These are phyloP conservation scores for Scaptomyza graminum DNA, from an alignment of 1,140 invertebrate species.

Conservation along the genomic window DNA sequence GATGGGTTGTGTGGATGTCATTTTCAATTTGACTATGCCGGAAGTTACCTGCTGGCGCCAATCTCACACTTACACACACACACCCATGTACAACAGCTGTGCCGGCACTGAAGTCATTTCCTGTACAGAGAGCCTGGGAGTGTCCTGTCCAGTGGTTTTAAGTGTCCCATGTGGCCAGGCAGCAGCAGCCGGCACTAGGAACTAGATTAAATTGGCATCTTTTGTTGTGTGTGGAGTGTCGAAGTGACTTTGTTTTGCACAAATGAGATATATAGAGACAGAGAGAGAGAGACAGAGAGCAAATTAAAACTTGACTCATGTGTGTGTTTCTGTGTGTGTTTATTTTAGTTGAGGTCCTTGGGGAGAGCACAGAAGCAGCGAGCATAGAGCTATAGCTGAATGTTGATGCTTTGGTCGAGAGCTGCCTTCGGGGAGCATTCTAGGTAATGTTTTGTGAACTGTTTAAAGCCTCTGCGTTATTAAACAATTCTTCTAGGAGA, in stretches of 20 bases:
- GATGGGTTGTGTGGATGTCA: slow-evolving; percentile 42
- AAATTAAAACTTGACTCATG: slow-evolving; percentile 75
- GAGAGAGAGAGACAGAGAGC: slow-evolving; percentile 58
- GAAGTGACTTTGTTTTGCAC: slow-evolving; percentile 74
- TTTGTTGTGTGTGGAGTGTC: slow-evolving; percentile 75
- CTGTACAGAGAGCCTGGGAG: slow-evolving; percentile 30
- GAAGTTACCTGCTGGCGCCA: slow-evolving; percentile 83
- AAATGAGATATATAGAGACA: slow-evolving; percentile 60
- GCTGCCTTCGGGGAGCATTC: slow-evolving; percentile 12
- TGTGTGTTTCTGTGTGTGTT: slow-evolving; percentile 18
- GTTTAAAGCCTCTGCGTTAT: slow-evolving; percentile 6
- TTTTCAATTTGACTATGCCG: slow-evolving; percentile 80
- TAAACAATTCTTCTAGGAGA: not conserved
- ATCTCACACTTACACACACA: slow-evolving; percentile 49
- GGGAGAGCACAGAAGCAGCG: not conserved
- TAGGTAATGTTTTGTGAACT: slow-evolving; percentile 1
- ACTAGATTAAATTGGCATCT: slow-evolving; percentile 84
- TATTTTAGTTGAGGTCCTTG: slow-evolving; percentile 23
- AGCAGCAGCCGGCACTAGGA: slow-evolving; percentile 42
- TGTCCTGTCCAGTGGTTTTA: slow-evolving; percentile 60
- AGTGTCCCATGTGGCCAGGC: slow-evolving; percentile 79
- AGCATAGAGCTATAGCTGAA: slow-evolving; percentile 7
- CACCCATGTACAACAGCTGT: slow-evolving; percentile 8
- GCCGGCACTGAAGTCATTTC: slow-evolving; percentile 78
- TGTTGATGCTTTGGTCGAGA: slow-evolving; percentile 7